phyloP scores from a whole-genome alignment of 2,113 vertebrate genomes.

The Apodemus sylvaticus region DNA sequence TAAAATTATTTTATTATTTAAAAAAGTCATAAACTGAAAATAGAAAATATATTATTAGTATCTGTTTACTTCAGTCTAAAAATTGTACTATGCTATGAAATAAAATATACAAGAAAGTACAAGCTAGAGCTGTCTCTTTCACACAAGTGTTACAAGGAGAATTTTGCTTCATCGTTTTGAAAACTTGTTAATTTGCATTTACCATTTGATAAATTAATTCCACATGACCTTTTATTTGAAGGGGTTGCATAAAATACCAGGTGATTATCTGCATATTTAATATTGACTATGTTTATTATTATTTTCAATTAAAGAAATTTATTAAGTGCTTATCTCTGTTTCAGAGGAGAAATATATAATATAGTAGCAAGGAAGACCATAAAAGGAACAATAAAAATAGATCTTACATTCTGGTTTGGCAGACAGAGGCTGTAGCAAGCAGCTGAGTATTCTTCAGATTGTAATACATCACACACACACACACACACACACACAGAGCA shows the following conservation, averaged over 20 bases:
- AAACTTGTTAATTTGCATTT: not conserved
- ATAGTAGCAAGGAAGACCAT: not conserved
- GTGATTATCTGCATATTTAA: not conserved
- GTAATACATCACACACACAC: not conserved
- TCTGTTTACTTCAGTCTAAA: not conserved
- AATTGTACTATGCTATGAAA: not conserved
- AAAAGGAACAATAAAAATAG: not conserved
- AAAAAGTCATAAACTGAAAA: not conserved
- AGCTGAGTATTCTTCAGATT: not conserved
- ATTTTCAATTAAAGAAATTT: not conserved
- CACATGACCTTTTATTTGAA: not conserved
- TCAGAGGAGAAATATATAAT: not conserved
- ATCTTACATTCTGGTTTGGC: not conserved
- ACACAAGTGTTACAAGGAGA: not conserved
- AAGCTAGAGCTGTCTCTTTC: not conserved
- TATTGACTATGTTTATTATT: not conserved
- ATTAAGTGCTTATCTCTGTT: not conserved
- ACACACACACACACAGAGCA: not conserved
- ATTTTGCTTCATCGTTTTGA: not conserved
- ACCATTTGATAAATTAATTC: not conserved
- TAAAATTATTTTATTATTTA: too few relatives aligned
- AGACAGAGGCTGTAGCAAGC: not conserved
- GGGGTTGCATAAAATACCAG: not conserved
- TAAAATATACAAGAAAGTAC: constrained; percentile 9
- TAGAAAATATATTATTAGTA: not conserved